Base-by-base conservation (phyloP, 2,888 invertebrate species). In the Cinara cedri region DNA sequence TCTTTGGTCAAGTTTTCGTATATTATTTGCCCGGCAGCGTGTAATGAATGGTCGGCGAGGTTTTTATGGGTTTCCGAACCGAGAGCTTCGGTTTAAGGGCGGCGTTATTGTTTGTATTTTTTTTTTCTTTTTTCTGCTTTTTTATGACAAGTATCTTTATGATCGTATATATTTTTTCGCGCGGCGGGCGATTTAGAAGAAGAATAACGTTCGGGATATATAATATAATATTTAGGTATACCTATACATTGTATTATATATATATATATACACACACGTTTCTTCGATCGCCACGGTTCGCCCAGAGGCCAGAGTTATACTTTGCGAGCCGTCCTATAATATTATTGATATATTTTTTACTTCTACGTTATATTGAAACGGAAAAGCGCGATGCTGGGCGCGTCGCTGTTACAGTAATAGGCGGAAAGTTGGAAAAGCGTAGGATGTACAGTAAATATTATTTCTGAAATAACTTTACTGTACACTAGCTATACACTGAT, bases 1-100 rank as follows among this genome's bases (percentile, higher is more conserved):
- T 57, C 57, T 76, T 60, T 51, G 78, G 78, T 78, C 78, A 78
- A 78, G 78, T 78, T 78, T 78, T 62, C n/a, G 46, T 60, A 14
- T 44, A 3, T 49, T 1, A 44, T 49, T 21, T 68, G 49, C 63
- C 51, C 54, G 19, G 42, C 70, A 14, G 66, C 66, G 26, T 70
- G 78, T 78, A 78, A 78, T 78, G 78, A 78, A 78, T 70, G 78
- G 78, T 70, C 42, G 51, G 60, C 51, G 60, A 49, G 60, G 68
- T 78, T 78, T 78, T 78, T 70, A 60, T 51, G 49, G 34, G 60
- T 70, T 75, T 21, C 70, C 16, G 49, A 57, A 19, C 46, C 19
- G 10, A 1, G 24, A 26, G n/a, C 57, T 62, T 24, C 34, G 21
- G 44, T 44, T 44, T 11, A 19, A 19, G 14, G 16, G 24, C 44